Percentiles rank a stretch among this genome's conserved stretches.
phyloP scores from a whole-genome alignment of 2,888 invertebrate genomes.

The Troilus luridus region DNA sequence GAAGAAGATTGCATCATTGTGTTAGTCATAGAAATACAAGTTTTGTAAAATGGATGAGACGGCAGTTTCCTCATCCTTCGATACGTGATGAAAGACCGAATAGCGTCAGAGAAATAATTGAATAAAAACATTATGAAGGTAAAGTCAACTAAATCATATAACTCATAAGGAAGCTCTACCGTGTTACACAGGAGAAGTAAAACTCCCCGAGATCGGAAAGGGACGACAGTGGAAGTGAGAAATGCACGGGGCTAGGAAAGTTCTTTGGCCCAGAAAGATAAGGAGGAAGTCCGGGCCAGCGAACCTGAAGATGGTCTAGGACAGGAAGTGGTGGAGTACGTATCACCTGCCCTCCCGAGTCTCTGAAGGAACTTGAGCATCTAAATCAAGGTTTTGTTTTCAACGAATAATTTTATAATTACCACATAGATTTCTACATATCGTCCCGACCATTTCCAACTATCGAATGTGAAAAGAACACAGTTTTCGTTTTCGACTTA shows the following conservation, averaged over 20 bases:
- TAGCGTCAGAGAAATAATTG: not conserved
- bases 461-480: no score
- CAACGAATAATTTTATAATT: not conserved
- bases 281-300: constrained; percentile 15
- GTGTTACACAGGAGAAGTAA: not conserved
- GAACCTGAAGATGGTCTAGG: not conserved
- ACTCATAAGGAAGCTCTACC: not conserved
- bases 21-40: not conserved
- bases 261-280: constrained; percentile 8
- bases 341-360: not conserved
- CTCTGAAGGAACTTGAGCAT: not conserved
- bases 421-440: not conserved
- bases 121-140: not conserved
- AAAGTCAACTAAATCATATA: not conserved
- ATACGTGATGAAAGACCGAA: not conserved
- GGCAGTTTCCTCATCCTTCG: not conserved
- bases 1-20: not conserved
- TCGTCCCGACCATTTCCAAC: no score
- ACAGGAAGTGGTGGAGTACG: not conserved
- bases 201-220: not conserved
- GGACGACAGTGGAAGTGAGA: not conserved
- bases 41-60: not conserved
- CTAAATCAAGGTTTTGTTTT: not conserved
- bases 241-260: not conserved
- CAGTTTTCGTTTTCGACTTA: no score